These are phyloP conservation scores for Agonopterix heracliana DNA, from an alignment of 2,888 invertebrate species.

Conservation along the genomic window DNA sequence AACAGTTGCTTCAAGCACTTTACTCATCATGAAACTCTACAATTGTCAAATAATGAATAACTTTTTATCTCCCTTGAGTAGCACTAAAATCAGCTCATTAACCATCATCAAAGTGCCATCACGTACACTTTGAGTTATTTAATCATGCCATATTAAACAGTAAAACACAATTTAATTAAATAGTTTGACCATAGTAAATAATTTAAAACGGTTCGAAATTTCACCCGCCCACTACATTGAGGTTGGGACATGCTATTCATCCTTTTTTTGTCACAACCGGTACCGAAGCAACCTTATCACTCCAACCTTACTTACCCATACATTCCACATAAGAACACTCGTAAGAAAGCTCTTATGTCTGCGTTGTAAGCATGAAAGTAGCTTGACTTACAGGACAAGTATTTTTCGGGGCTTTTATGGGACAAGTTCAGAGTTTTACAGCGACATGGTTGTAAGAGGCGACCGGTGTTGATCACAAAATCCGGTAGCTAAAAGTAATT, in stretches of 20 bases:
- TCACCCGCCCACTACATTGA: conserved; percentile 43
- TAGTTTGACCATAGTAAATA: conserved; percentile 8
- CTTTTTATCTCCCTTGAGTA: no score
- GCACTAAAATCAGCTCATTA: no score
- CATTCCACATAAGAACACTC: not conserved
- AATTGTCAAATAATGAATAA: no score
- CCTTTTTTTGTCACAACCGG: conserved; percentile 48
- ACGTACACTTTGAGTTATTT: no score
- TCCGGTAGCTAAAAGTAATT: conserved; percentile 74
- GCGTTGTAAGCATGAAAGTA: no score
- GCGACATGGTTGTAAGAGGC: conserved; percentile 41
- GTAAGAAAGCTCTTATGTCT: no score
- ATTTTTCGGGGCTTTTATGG: not conserved
- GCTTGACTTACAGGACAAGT: no score
- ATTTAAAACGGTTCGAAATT: conserved; percentile 32
- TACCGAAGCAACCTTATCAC: conserved; percentile 42
- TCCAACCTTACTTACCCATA: conserved; percentile 17
- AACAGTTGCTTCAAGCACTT: no score
- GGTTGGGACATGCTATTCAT: conserved; percentile 21
- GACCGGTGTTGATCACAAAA: conserved; percentile 56
- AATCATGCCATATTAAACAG: no score
- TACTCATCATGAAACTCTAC: no score
- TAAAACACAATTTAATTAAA: no score
- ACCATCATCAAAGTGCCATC: no score
- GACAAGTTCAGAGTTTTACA: conserved; percentile 14